Conservation (phyloP, 1,140 invertebrate genomes). For the Neelides sp. region DNA sequence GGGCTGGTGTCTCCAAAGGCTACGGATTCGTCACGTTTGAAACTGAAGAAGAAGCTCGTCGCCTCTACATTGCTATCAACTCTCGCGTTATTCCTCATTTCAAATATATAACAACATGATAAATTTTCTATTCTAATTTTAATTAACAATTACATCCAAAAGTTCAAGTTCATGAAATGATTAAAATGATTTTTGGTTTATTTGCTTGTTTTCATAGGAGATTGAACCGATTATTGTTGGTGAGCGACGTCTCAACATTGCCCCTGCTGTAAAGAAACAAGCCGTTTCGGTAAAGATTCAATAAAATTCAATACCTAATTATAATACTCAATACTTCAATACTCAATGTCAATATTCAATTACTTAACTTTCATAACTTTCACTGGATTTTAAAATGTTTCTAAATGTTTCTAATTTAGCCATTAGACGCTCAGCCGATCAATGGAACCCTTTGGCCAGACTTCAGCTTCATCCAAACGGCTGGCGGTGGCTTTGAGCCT, state of each 20-base stretch:
- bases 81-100: slow-evolving; percentile 6
- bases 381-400: too few species aligned
- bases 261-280: slow-evolving; percentile 80
- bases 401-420: too few species aligned
- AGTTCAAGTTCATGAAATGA: background rate
- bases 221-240: slow-evolving; percentile 40
- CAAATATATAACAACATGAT: background rate
- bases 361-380: background rate
- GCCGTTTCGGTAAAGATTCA: slow-evolving; percentile 37
- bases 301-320: background rate
- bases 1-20: slow-evolving; percentile 85
- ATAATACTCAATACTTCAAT: too few species aligned
- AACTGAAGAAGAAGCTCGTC: slow-evolving; percentile 73
- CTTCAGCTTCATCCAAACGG: too few species aligned
- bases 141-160: background rate
- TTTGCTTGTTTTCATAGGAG: slow-evolving; percentile 10
- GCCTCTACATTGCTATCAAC: slow-evolving; percentile 38
- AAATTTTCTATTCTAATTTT: slow-evolving; percentile 6
- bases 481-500: too few species aligned
- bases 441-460: too few species aligned
- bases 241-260: slow-evolving; percentile 74
- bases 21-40: slow-evolving; percentile 94
- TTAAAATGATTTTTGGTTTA: background rate
- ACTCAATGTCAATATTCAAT: background rate
- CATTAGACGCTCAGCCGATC: too few species aligned